Evolutionary conservation across 2,888 invertebrate species (phyloP).

Genomic region (Morpho deidamia): DNA sequence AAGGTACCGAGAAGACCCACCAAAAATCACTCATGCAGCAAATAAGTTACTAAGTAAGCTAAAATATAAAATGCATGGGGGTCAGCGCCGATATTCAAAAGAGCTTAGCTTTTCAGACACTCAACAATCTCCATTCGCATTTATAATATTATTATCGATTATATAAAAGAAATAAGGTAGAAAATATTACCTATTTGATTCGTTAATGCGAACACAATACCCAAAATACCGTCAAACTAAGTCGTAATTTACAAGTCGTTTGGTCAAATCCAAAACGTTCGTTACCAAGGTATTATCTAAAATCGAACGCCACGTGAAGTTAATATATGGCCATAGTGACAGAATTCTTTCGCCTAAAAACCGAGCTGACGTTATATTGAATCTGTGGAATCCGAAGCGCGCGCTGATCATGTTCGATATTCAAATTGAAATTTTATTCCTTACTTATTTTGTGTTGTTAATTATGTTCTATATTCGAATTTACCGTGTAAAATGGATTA

Average conservation of each 20-base stretch:
- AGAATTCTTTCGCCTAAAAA: slow-evolving; percentile 52
- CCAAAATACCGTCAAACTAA: background rate
- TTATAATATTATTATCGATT: too few species aligned
- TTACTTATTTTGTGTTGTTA: slow-evolving; percentile 21
- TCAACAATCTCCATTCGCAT: too few species aligned
- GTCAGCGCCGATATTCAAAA: too few species aligned
- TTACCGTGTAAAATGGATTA: slow-evolving; percentile 2
- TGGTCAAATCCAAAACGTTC: slow-evolving; percentile 12
- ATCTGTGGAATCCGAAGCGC: slow-evolving; percentile 54
- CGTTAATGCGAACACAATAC: too few species aligned
- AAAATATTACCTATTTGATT: too few species aligned
- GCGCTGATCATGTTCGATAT: slow-evolving; percentile 44
- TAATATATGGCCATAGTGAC: slow-evolving; percentile 63
- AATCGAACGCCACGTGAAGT: slow-evolving; percentile 55
- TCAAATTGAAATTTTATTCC: slow-evolving; percentile 34
- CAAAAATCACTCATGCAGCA: too few species aligned
- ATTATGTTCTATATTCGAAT: slow-evolving; percentile 20
- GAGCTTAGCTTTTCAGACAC: too few species aligned
- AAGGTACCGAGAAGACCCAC: too few species aligned
- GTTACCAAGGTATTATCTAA: slow-evolving; percentile 29
- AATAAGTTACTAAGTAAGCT: too few species aligned
- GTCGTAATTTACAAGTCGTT: slow-evolving; percentile 11
- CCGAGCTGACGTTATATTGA: slow-evolving; percentile 51
- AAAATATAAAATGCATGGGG: too few species aligned
- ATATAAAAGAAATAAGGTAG: too few species aligned